Conservation (phyloP, 2,113 vertebrate genomes). For the Dinomys branickii region DNA sequence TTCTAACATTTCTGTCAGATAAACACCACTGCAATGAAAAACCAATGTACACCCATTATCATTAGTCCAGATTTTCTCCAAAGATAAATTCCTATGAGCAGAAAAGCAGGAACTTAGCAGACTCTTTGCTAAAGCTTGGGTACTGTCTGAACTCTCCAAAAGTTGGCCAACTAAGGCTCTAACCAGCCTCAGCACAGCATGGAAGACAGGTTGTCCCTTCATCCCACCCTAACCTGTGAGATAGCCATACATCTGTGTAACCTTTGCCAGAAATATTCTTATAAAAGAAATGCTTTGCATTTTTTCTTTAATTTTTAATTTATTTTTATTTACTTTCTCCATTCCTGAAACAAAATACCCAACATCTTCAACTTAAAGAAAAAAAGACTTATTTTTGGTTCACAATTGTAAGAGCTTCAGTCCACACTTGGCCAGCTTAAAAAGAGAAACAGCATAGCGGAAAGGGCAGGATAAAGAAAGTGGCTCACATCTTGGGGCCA, state of each 20-base stretch:
- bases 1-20: not conserved
- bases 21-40: not conserved
- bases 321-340: not conserved
- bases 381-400: not conserved
- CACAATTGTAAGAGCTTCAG: not conserved
- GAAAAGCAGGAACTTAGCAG: not conserved
- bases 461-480: not conserved
- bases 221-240: not conserved
- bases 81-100: not conserved
- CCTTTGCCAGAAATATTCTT: not conserved
- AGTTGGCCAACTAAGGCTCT: not conserved
- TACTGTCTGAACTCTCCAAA: not conserved
- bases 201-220: no score
- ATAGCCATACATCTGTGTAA: not conserved
- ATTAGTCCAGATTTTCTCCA: not conserved
- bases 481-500: not conserved
- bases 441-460: not conserved
- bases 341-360: not conserved
- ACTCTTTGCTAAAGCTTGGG: not conserved
- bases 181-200: not conserved
- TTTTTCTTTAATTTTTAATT: not conserved
- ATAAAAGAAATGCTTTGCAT: not conserved
- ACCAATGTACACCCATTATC: not conserved
- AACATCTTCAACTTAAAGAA: not conserved
- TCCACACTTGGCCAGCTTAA: not conserved